Conservation (phyloP, 2,113 vertebrate genomes). For the Oncorhynchus kisutch region DNA sequence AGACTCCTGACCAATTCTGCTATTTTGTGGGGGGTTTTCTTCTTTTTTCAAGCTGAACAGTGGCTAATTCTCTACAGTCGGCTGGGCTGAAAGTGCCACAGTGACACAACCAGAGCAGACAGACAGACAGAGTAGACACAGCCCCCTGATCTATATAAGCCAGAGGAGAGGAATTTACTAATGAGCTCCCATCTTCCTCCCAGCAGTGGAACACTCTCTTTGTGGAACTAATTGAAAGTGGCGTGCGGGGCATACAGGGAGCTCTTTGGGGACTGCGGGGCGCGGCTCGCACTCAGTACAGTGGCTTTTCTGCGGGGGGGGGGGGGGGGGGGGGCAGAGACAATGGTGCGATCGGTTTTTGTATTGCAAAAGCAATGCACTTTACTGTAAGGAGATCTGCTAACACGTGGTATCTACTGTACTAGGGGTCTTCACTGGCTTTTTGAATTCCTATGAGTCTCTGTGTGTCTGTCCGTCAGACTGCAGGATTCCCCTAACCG, state of each 20-base stretch:
- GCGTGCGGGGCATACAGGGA: conserved; percentile 61
- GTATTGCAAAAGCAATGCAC: conserved; percentile 42
- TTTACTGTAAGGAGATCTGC: conserved; percentile 7
- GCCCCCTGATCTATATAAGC: conserved; percentile 74
- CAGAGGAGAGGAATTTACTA: conserved; percentile 70
- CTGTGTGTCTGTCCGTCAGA: neutral
- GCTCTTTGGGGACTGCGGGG: conserved; percentile 64
- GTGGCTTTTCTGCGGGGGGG: conserved; percentile 31
- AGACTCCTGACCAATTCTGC: too few species aligned
- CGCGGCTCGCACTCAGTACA: conserved; percentile 54
- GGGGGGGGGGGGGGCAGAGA: too few species aligned
- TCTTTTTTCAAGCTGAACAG: too few species aligned
- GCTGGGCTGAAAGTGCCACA: conserved; percentile 36
- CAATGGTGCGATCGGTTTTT: too few species aligned
- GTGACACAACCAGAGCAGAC: conserved; percentile 40
- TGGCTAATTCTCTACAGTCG: conserved; percentile 27
- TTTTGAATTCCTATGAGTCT: too few species aligned
- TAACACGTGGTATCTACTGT: too few species aligned
- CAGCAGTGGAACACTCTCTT: conserved; percentile 66
- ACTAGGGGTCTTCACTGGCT: too few species aligned
- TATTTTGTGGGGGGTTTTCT: too few species aligned
- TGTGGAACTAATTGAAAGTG: conserved; percentile 80
- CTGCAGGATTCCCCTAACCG: too few species aligned
- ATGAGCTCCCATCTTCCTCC: conserved; percentile 74
- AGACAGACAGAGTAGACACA: conserved; percentile 31